Evolutionary conservation across 2,888 invertebrate genomes (phyloP).

Genomic region (Caenorhabditis macrosperma): DNA sequence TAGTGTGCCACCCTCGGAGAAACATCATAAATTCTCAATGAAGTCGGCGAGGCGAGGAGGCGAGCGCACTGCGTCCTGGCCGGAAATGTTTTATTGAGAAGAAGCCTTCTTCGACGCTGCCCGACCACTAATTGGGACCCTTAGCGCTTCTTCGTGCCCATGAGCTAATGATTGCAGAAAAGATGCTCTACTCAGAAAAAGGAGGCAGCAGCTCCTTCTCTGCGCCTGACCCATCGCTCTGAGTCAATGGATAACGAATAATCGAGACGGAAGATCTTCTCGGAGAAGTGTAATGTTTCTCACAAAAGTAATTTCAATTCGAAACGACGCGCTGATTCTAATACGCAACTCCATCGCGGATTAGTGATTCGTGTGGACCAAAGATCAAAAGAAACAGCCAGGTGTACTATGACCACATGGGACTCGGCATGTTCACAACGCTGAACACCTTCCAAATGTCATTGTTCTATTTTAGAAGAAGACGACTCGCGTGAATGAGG

Average conservation of each 20-base stretch:
- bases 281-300: background rate
- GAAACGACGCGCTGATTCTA: background rate
- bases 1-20: constrained; percentile 34
- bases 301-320: background rate
- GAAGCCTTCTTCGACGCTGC: constrained; percentile 14
- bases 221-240: background rate
- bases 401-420: too few relatives aligned
- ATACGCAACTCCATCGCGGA: constrained; percentile 6
- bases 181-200: constrained; percentile 2
- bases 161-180: constrained; percentile 29
- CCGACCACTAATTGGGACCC: constrained; percentile 49
- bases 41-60: constrained; percentile 31
- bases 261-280: background rate
- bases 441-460: constrained; percentile 5
- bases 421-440: too few relatives aligned
- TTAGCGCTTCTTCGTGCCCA: constrained; percentile 25
- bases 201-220: background rate
- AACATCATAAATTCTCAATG: constrained; percentile 57
- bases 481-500: background rate
- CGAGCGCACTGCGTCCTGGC: constrained; percentile 30
- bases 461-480: background rate
- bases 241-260: background rate
- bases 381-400: background rate
- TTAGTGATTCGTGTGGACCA: background rate
- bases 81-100: constrained; percentile 55